phyloP scores from a whole-genome alignment of 2,113 vertebrate genomes.

The Bucco capensis region DNA sequence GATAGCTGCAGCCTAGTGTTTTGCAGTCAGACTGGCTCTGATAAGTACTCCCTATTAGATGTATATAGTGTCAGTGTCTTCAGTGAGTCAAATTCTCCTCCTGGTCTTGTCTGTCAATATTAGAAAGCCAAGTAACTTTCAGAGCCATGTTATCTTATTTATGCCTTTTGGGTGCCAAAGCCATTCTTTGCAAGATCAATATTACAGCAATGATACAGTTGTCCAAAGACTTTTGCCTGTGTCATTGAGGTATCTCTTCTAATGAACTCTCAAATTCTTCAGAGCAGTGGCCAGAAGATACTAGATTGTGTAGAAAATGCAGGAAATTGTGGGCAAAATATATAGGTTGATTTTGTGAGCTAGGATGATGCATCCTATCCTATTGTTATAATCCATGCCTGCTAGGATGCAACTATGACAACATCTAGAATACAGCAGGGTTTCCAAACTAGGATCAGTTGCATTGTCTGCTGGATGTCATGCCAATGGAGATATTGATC shows the following conservation, averaged over 20 bases:
- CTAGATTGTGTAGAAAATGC: not conserved
- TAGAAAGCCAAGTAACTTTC: not conserved
- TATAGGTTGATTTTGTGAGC: not conserved
- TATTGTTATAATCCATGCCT: too few relatives aligned
- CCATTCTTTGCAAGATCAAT: not conserved
- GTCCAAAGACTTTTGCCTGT: not conserved
- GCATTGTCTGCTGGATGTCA: not conserved
- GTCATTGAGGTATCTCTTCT: not conserved
- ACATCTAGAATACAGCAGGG: not conserved
- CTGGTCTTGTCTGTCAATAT: not conserved
- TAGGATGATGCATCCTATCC: not conserved
- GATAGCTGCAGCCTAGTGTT: not conserved
- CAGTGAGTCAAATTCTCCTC: not conserved
- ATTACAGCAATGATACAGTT: not conserved
- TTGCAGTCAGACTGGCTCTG: not conserved
- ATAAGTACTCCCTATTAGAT: not conserved
- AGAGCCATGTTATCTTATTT: not conserved
- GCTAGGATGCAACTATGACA: not conserved
- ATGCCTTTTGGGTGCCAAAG: not conserved
- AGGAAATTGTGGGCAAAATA: not conserved
- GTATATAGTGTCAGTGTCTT: not conserved
- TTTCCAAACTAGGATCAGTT: not conserved
- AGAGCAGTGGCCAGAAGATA: not conserved
- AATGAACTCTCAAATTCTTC: not conserved
- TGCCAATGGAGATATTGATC: not conserved